Evolutionary conservation across 2,113 vertebrate species (phyloP), one percentile per base, ranked within the genome.

Genomic region (Lophochroa leadbeateri): DNA sequence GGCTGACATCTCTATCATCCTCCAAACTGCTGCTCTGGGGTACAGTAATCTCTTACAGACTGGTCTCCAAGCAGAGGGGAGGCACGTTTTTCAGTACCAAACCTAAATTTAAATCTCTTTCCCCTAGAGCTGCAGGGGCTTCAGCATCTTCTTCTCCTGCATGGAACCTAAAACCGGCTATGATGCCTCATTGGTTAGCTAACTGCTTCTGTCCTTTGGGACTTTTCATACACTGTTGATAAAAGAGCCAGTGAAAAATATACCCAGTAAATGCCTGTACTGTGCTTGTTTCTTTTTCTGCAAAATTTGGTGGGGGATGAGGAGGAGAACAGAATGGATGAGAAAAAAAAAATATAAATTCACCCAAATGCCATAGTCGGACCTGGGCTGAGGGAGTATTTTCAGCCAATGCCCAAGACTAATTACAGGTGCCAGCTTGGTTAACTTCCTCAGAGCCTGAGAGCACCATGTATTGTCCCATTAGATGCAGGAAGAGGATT

Each of bases 141-240:
- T 92, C 86, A 37, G 86, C 68, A 81, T 90, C 67, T 53, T 63
- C 87, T 79, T 18, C 52, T 79, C 60, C 68, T 33, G 78, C 81
- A 28, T 15, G 53, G 92, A 96, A 94, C 92, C 94, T 95, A 86
- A 85, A 95, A 83, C 86, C n/a, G 9, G 74, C 83, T 89, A 93
- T 52, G 92, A 97, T 79, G 95, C 92, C 90, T 95, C 96, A 97
- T 91, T 96, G 95, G 89, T 82, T 94, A 95, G 88, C 88, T 95
- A 97, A 97, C 94, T 94, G 91, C 81, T 91, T 91, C 84, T 95
- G 87, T 96, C 96, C 95, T 92, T 88, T 41, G 95, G 96, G 95
- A 96, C 92, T 94, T 86, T 88, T 92, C 92, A 82, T 35, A 91
- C 0, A 12, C 57, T 72, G 64, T 65, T 93, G 92, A 93, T 91